Conservation (phyloP, 1,140 invertebrate genomes). For the Apis florea region DNA sequence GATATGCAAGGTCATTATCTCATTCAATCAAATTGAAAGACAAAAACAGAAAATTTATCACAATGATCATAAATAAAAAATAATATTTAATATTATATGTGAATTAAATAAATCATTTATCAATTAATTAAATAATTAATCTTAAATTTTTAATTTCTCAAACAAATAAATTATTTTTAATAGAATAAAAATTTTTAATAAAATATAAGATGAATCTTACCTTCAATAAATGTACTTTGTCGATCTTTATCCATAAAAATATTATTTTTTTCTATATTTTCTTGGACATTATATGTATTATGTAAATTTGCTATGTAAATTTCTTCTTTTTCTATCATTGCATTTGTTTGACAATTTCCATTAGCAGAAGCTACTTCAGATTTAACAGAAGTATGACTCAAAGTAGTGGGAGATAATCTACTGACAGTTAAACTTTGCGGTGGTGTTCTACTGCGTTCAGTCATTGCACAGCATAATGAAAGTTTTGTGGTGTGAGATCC, state of each 20-base stretch:
- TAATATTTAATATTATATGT: background rate
- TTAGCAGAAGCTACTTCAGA: slow-evolving; percentile 72
- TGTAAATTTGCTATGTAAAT: slow-evolving; percentile 3
- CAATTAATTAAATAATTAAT: background rate
- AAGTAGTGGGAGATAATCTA: slow-evolving; percentile 72
- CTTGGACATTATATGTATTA: slow-evolving; percentile 13
- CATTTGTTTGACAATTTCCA: slow-evolving; percentile 68
- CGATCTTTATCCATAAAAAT: slow-evolving; percentile 49
- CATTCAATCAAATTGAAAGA: slow-evolving; percentile 31
- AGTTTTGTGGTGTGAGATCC: slow-evolving; percentile 76
- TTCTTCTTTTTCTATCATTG: slow-evolving; percentile 65
- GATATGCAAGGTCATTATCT: slow-evolving; percentile 52
- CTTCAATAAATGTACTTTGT: slow-evolving; percentile 60
- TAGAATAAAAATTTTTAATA: background rate
- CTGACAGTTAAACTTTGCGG: slow-evolving; percentile 74
- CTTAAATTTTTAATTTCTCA: background rate
- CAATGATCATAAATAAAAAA: background rate
- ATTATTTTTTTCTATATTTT: slow-evolving; percentile 50
- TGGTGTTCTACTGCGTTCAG: slow-evolving; percentile 76
- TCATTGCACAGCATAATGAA: slow-evolving; percentile 78
- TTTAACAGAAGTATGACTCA: slow-evolving; percentile 73
- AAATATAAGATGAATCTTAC: slow-evolving; percentile 50
- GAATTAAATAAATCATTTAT: background rate
- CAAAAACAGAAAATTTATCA: background rate
- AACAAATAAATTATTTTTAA: background rate